Conservation (phyloP, 2,888 invertebrate genomes). For the Hymenopus coronatus region DNA sequence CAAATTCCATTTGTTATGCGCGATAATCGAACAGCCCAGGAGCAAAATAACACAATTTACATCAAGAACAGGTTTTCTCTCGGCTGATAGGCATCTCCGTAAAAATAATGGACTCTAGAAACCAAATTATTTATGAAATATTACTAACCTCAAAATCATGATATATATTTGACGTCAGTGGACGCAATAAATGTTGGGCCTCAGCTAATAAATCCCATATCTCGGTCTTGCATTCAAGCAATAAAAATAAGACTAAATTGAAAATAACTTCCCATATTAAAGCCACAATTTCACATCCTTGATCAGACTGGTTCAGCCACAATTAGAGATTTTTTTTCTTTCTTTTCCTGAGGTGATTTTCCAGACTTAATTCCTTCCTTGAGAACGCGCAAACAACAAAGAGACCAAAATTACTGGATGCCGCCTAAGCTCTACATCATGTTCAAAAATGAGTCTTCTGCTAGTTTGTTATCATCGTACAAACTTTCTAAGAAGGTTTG, state of each 20-base stretch:
- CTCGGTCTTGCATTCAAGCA: neutral
- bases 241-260: neutral
- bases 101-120: neutral
- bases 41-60: neutral
- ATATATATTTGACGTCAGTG: neutral
- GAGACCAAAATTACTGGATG: too few species aligned
- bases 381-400: too few species aligned
- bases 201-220: neutral
- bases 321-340: too few species aligned
- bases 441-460: too few species aligned
- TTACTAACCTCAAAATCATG: neutral
- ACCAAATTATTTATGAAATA: neutral
- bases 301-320: too few species aligned
- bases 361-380: too few species aligned
- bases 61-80: neutral
- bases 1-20: neutral
- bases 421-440: too few species aligned
- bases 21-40: neutral
- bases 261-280: neutral
- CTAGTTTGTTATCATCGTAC: too few species aligned
- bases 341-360: too few species aligned
- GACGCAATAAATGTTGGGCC: too few species aligned
- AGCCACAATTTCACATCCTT: too few species aligned
- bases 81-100: neutral
- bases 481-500: too few species aligned